phyloP scores from a whole-genome alignment of 2,888 invertebrate species.

The Cinara cedri region DNA sequence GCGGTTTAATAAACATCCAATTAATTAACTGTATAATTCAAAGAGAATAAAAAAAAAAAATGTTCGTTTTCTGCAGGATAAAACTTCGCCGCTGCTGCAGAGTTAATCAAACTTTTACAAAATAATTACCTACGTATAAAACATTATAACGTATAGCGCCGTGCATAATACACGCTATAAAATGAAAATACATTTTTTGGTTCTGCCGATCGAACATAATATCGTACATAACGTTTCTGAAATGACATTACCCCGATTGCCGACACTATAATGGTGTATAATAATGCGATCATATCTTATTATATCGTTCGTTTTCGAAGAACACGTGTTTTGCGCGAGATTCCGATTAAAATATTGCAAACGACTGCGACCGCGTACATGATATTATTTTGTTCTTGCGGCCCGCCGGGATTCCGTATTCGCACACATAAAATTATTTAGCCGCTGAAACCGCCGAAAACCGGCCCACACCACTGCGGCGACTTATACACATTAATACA shows the following conservation, averaged over 20 bases:
- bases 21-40: slow-evolving; percentile 17
- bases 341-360: background rate
- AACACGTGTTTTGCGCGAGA: background rate
- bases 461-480: no score
- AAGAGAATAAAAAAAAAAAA: slow-evolving; percentile 13
- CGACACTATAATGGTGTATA: no score
- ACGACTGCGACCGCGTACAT: background rate
- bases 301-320: no score
- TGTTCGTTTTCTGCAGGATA: slow-evolving; percentile 4
- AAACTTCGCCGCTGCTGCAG: background rate
- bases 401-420: background rate
- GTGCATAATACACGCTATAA: no score
- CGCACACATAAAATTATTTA: background rate
- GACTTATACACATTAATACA: background rate
- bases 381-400: background rate
- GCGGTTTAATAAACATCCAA: slow-evolving; percentile 16
- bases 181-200: no score
- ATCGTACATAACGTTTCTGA: no score
- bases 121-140: no score
- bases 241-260: no score
- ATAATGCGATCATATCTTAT: no score
- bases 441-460: background rate
- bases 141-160: no score
- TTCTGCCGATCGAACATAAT: no score
- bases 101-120: no score